These are phyloP conservation scores for Petrocephalus zakoni DNA, from an alignment of 2,113 vertebrate species.

Conservation along the genomic window DNA sequence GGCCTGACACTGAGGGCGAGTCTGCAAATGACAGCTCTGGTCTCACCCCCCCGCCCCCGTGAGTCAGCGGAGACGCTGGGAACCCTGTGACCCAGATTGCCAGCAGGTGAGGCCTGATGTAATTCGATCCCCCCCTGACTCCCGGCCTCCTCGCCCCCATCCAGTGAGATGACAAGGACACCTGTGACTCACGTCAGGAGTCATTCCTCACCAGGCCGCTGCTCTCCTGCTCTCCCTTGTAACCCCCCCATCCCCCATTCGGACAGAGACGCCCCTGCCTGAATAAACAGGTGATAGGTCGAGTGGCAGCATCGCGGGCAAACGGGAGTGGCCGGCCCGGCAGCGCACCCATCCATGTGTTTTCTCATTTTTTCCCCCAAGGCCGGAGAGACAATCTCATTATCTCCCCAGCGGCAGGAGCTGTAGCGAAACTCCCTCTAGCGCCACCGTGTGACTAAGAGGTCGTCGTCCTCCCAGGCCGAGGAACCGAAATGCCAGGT, in stretches of 20 bases:
- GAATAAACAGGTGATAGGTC: not conserved
- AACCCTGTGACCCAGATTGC: constrained; percentile 41
- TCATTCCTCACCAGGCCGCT: not conserved
- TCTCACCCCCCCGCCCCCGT: constrained; percentile 47
- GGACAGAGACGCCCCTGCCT: not conserved
- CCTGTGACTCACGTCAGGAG: not conserved
- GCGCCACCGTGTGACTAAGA: not conserved
- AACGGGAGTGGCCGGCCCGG: too few species aligned
- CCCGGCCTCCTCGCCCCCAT: constrained; percentile 24
- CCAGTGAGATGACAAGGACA: constrained; percentile 23
- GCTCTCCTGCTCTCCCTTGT: not conserved
- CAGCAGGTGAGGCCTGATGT: constrained; percentile 39
- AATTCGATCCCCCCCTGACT: constrained; percentile 53
- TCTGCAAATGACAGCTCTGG: constrained; percentile 46
- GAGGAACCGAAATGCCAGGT: not conserved
- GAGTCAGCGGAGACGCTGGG: constrained; percentile 53
- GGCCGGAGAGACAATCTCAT: not conserved
- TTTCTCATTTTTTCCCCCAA: not conserved
- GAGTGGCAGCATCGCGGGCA: too few species aligned
- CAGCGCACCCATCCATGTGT: not conserved
- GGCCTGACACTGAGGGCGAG: constrained; percentile 46
- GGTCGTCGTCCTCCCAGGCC: not conserved
- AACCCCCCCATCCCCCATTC: not conserved
- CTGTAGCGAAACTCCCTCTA: not conserved
- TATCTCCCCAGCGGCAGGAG: not conserved